A percentile compares a stretch with the other conserved stretches of the same genome.
These are phyloP conservation scores for Samia ricini DNA, from an alignment of 1,140 invertebrate genomes.

Conservation along the genomic window DNA sequence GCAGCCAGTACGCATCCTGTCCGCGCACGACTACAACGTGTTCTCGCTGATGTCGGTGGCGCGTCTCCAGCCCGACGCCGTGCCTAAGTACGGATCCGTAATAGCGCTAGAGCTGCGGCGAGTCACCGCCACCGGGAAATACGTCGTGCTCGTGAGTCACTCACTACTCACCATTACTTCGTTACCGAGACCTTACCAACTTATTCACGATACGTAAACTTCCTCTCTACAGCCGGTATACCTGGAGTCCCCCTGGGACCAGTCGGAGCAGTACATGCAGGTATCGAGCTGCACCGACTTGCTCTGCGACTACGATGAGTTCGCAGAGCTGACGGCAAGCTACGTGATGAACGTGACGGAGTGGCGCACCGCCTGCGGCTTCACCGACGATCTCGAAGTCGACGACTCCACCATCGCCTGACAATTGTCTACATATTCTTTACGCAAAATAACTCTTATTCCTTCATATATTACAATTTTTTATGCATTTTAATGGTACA, in stretches of 20 bases:
- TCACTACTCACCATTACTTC: neutral
- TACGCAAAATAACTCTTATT: no score
- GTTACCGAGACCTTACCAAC: no score
- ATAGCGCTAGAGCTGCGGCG: neutral
- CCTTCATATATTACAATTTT: no score
- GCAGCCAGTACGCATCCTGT: constrained; percentile 23
- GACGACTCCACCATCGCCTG: constrained; percentile 8
- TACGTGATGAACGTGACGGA: neutral
- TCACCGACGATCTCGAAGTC: constrained; percentile 6
- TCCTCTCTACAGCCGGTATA: constrained; percentile 4
- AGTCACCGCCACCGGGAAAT: neutral
- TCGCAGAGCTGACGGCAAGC: neutral
- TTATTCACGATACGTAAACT: neutral
- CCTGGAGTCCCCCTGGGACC: neutral
- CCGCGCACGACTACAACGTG: constrained; percentile 36
- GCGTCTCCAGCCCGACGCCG: no score
- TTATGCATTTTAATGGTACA: no score
- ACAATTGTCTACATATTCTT: neutral
- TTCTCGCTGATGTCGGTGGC: constrained; percentile 21
- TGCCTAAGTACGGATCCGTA: neutral
- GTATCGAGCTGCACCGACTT: constrained; percentile 2
- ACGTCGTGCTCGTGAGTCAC: neutral
- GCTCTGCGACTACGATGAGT: constrained; percentile 3
- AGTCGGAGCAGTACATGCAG: constrained; percentile 3
- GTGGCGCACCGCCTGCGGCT: constrained; percentile 1